phyloP scores from a whole-genome alignment of 2,797 vertebrate species.

The Falco biarmicus region DNA sequence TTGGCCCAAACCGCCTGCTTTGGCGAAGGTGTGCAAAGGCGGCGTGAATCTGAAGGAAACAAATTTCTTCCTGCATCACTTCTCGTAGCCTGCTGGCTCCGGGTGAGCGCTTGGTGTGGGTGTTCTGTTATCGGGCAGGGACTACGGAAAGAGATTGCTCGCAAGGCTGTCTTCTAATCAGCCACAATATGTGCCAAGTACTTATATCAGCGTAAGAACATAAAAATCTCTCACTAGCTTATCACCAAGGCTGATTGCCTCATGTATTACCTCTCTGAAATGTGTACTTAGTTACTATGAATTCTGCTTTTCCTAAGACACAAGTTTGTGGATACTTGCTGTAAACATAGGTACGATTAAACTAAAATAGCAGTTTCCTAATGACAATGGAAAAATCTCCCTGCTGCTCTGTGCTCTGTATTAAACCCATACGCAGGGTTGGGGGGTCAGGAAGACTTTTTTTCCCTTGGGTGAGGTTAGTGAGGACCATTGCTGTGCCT shows the following conservation, averaged over 20 bases:
- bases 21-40: neutral
- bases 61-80: neutral
- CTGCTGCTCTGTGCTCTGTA: neutral
- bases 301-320: neutral
- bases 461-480: neutral
- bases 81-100: neutral
- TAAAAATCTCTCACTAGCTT: neutral
- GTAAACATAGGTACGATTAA: neutral
- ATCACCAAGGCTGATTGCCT: neutral
- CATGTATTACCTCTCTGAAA: neutral
- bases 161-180: neutral
- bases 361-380: neutral
- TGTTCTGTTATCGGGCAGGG: neutral
- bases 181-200: neutral
- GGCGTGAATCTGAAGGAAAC: neutral
- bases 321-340: neutral
- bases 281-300: neutral
- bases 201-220: neutral
- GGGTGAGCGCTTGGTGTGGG: neutral
- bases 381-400: neutral
- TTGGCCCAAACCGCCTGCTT: neutral
- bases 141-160: neutral
- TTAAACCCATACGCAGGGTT: neutral
- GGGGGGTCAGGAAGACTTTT: neutral
- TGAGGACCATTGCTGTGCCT: neutral